Evolutionary conservation across 2,888 invertebrate species (phyloP).

Genomic region (Xylocampa areola): DNA sequence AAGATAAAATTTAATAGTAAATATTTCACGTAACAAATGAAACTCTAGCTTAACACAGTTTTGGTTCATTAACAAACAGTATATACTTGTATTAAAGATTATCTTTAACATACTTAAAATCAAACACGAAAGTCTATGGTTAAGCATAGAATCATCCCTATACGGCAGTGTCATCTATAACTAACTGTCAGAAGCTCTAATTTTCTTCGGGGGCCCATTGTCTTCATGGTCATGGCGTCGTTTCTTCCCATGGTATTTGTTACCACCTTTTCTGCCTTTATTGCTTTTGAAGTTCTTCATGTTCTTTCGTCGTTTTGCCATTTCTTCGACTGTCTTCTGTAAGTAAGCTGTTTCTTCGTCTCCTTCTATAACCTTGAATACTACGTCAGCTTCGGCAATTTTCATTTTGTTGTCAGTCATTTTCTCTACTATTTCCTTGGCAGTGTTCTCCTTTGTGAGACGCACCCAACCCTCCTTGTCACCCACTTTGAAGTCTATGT

Average conservation of each 20-base stretch:
- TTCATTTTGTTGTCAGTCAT: slow-evolving; percentile 91
- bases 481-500: slow-evolving; percentile 93
- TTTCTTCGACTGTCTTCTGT: slow-evolving; percentile 90
- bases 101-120: slow-evolving; percentile 49
- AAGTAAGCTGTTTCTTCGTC: slow-evolving; percentile 93
- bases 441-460: slow-evolving; percentile 92
- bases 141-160: slow-evolving; percentile 42
- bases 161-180: slow-evolving; percentile 39
- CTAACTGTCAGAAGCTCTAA: slow-evolving; percentile 72
- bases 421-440: slow-evolving; percentile 91
- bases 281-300: slow-evolving; percentile 79
- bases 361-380: slow-evolving; percentile 90
- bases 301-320: slow-evolving; percentile 89
- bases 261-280: slow-evolving; percentile 64
- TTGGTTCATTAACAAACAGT: slow-evolving; percentile 44
- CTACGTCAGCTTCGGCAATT: slow-evolving; percentile 86
- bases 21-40: slow-evolving; percentile 51
- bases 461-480: slow-evolving; percentile 93
- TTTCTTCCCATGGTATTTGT: slow-evolving; percentile 68
- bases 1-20: slow-evolving; percentile 57
- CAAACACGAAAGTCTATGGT: slow-evolving; percentile 47
- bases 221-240: slow-evolving; percentile 72
- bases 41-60: slow-evolving; percentile 48
- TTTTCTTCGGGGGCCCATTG: slow-evolving; percentile 73
- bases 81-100: slow-evolving; percentile 45